A percentile compares a stretch with the other conserved stretches of the same genome.
These are phyloP conservation scores for Drosophila gaucha DNA, from an alignment of 2,888 invertebrate species.

Conservation along the genomic window DNA sequence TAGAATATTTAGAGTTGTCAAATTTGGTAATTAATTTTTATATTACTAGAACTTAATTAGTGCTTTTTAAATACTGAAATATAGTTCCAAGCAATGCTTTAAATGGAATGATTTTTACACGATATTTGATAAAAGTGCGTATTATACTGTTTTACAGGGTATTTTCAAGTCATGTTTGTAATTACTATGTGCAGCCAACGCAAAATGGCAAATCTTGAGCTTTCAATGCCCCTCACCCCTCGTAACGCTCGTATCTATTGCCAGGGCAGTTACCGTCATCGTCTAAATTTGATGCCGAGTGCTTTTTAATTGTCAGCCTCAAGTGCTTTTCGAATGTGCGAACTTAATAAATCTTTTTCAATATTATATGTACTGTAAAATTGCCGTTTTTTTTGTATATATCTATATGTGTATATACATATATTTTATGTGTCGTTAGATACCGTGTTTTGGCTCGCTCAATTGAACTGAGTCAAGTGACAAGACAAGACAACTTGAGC, in stretches of 20 bases:
- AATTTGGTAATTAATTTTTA: too few species aligned
- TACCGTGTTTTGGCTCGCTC: constrained; percentile 44
- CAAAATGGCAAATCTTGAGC: constrained; percentile 20
- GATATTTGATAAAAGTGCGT: too few species aligned
- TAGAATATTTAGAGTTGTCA: too few species aligned
- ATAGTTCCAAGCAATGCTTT: neutral
- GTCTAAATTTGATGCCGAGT: constrained; percentile 55
- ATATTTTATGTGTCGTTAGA: constrained; percentile 2
- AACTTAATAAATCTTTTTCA: constrained; percentile 76
- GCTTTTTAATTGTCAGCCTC: constrained; percentile 78
- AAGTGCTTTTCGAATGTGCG: constrained; percentile 75
- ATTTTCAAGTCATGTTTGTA: neutral
- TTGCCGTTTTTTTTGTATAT: constrained; percentile 9
- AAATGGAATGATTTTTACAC: neutral
- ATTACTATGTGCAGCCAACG: constrained; percentile 5
- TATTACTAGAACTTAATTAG: too few species aligned
- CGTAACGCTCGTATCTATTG: neutral
- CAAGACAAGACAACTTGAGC: constrained; percentile 62
- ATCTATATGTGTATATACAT: neutral
- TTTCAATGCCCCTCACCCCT: neutral
- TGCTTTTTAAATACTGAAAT: too few species aligned
- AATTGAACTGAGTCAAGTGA: constrained; percentile 64
- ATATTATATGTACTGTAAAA: constrained; percentile 43
- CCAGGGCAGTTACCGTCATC: constrained; percentile 17
- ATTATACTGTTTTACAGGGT: too few species aligned